Evolutionary conservation across 2,888 invertebrate species (phyloP).

Genomic region (Drosophila mayaguana): DNA sequence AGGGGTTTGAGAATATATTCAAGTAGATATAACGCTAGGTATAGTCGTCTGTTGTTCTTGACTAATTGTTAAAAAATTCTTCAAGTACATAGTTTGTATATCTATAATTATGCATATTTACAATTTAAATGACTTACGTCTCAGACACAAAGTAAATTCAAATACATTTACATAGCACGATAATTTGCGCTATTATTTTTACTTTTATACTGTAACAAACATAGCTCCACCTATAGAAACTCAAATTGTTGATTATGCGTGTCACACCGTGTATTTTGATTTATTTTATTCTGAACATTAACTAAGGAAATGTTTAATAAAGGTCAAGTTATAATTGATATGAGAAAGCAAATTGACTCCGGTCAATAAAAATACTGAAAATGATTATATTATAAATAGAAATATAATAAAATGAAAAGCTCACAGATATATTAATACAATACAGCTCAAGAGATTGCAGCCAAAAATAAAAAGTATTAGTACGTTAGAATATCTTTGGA

Average conservation of each 20-base stretch:
- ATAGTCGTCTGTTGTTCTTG: too few relatives aligned
- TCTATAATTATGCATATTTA: conserved; percentile 1
- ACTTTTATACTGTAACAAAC: conserved; percentile 23
- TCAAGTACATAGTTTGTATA: too few relatives aligned
- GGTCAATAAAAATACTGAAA: not conserved
- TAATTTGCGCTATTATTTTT: conserved; percentile 49
- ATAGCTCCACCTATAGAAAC: conserved; percentile 21
- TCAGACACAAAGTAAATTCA: conserved; percentile 48
- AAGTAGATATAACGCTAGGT: too few relatives aligned
- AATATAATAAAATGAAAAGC: too few relatives aligned
- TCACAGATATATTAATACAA: too few relatives aligned
- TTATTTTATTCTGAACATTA: conserved; percentile 54
- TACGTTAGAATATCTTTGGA: too few relatives aligned
- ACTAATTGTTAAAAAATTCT: too few relatives aligned
- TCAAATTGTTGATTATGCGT: conserved; percentile 5
- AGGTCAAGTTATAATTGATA: conserved; percentile 38
- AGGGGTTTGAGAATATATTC: too few relatives aligned
- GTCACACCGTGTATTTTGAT: conserved; percentile 38
- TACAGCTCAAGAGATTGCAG: too few relatives aligned
- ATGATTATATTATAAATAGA: too few relatives aligned
- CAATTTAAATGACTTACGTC: conserved; percentile 13
- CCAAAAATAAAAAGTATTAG: too few relatives aligned
- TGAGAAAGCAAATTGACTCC: conserved; percentile 8
- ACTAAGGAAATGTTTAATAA: conserved; percentile 39
- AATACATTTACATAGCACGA: conserved; percentile 54